Conservation (phyloP, 2,113 vertebrate species). For the Conger conger region DNA sequence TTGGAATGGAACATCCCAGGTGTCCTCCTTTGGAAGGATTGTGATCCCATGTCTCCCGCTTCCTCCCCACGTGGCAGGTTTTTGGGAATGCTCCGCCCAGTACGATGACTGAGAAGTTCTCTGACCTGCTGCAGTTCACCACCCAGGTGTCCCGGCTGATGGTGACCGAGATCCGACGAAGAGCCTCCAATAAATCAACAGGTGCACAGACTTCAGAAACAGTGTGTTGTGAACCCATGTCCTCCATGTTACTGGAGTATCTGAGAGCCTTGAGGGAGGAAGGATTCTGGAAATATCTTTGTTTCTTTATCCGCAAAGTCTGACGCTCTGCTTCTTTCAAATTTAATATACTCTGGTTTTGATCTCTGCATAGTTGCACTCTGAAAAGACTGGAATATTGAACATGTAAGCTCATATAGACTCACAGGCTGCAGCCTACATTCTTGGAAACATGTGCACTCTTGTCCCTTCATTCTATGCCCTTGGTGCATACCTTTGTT, state of each 20-base stretch:
- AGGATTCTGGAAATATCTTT: no score
- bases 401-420: no score
- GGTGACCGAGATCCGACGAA: slow-evolving; percentile 96
- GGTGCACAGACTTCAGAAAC: slow-evolving; percentile 63
- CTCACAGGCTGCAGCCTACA: background rate
- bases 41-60: slow-evolving; percentile 32
- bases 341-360: background rate
- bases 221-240: background rate
- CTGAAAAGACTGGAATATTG: background rate
- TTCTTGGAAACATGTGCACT: background rate
- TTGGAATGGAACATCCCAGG: background rate
- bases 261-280: no score
- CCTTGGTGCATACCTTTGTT: background rate
- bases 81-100: slow-evolving; percentile 93
- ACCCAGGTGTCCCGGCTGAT: slow-evolving; percentile 96
- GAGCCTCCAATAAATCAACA: slow-evolving; percentile 98
- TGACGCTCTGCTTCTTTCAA: background rate
- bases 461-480: background rate
- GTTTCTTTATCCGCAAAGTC: no score
- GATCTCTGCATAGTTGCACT: background rate
- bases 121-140: slow-evolving; percentile 97
- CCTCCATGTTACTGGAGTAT: no score
- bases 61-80: slow-evolving; percentile 68
- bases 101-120: slow-evolving; percentile 97
- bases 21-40: background rate